Evolutionary conservation across 2,797 vertebrate species (phyloP).

Genomic region (Chrosomus eos): DNA sequence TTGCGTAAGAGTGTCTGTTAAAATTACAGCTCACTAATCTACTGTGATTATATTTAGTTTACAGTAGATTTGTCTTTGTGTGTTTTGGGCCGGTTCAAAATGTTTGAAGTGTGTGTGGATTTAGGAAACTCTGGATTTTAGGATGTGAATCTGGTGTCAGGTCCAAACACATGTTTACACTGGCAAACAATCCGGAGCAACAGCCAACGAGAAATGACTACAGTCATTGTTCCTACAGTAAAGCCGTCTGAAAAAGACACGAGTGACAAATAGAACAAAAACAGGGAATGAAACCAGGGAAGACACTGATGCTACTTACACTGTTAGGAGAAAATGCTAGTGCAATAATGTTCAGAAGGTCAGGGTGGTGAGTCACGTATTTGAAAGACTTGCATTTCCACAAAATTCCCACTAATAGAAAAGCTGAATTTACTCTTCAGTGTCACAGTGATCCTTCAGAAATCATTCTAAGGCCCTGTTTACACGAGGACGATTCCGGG

Average conservation of each 20-base stretch:
- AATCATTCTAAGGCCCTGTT: too few species aligned
- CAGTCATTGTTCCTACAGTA: slow-evolving; percentile 27
- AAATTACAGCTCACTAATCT: not conserved
- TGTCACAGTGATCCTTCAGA: not conserved
- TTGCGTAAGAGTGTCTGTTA: not conserved
- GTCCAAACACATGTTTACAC: slow-evolving; percentile 45
- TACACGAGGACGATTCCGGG: too few species aligned
- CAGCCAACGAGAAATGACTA: slow-evolving; percentile 20
- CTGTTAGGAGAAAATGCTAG: not conserved
- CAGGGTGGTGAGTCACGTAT: not conserved
- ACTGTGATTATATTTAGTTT: not conserved
- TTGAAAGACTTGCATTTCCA: too few species aligned
- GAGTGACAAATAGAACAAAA: slow-evolving; percentile 14
- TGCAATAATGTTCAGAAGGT: not conserved
- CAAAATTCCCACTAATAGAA: not conserved
- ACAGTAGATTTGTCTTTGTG: slow-evolving; percentile 35
- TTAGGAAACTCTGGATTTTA: slow-evolving; percentile 30
- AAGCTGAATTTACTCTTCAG: not conserved
- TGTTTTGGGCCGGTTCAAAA: slow-evolving; percentile 8
- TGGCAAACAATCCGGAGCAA: slow-evolving; percentile 32
- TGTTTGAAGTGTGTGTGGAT: slow-evolving; percentile 27
- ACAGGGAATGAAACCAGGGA: not conserved
- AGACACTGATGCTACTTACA: slow-evolving; percentile 6
- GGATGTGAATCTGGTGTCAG: slow-evolving; percentile 12
- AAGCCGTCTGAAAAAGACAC: not conserved